A percentile compares a stretch with the other conserved stretches of the same genome.
Conservation (phyloP, 35 echinoderm and acorn worm species). For the Ptychodera flava region DNA sequence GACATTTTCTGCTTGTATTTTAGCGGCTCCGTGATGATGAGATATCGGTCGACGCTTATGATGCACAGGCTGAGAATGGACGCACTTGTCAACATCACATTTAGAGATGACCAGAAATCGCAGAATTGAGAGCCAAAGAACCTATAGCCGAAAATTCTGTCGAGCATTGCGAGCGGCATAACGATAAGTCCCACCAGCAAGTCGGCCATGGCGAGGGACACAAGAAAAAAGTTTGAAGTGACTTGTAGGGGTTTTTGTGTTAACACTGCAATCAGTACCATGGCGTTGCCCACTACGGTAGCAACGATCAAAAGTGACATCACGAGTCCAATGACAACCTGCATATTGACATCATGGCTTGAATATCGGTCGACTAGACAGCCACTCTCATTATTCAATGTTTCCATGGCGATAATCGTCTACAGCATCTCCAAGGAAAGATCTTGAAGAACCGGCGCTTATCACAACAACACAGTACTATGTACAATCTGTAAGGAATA, state of each 20-base stretch:
- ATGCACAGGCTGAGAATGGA: slow-evolving; percentile 69
- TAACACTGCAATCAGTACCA: neutral
- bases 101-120: slow-evolving; percentile 52
- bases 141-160: slow-evolving; percentile 49
- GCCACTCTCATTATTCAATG: too few relatives aligned
- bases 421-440: too few relatives aligned
- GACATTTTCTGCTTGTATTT: slow-evolving; percentile 42
- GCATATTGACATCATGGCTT: neutral
- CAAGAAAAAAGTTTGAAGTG: slow-evolving; percentile 79
- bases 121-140: slow-evolving; percentile 40
- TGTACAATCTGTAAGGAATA: too few relatives aligned
- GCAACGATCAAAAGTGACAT: neutral
- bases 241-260: slow-evolving; percentile 21
- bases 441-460: too few relatives aligned
- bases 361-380: too few relatives aligned
- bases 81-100: slow-evolving; percentile 69
- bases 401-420: too few relatives aligned
- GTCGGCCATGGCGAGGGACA: slow-evolving; percentile 82
- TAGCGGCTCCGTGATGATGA: slow-evolving; percentile 79
- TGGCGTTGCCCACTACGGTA: neutral
- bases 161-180: slow-evolving; percentile 73
- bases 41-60: slow-evolving; percentile 82
- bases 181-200: slow-evolving; percentile 61
- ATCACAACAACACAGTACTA: too few relatives aligned
- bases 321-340: neutral